phyloP scores from a whole-genome alignment of 2,113 vertebrate genomes.

The Eubucco bourcierii region DNA sequence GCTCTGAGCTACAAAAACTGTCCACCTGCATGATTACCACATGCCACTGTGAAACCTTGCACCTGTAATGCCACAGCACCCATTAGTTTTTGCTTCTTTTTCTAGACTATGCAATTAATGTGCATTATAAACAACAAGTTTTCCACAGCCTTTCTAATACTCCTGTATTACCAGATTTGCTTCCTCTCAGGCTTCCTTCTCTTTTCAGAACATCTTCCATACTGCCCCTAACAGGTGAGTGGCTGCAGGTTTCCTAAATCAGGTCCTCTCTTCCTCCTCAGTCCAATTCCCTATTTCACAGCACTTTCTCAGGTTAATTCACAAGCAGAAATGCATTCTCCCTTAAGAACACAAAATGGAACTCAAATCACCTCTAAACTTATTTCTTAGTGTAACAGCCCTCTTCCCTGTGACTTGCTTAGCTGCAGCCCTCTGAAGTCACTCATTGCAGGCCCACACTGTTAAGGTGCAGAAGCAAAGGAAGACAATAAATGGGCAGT shows the following conservation, averaged over 20 bases:
- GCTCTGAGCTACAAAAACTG: background rate
- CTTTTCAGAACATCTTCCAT: background rate
- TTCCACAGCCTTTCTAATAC: background rate
- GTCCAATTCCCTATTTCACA: background rate
- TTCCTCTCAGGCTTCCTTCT: background rate
- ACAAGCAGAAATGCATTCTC: background rate
- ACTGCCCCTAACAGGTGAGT: background rate
- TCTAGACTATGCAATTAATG: background rate
- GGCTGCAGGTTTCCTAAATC: background rate
- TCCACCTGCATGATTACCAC: background rate
- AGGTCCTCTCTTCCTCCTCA: background rate
- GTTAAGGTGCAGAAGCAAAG: background rate
- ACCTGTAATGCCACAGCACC: background rate
- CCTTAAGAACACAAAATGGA: background rate
- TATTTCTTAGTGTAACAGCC: background rate
- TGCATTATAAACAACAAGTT: background rate
- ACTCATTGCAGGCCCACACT: background rate
- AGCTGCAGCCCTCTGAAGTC: background rate
- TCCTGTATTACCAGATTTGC: background rate
- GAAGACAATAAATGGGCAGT: background rate
- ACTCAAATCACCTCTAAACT: background rate
- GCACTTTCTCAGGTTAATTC: background rate
- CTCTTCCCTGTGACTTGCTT: background rate
- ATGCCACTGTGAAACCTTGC: background rate
- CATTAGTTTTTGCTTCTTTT: background rate